phyloP scores from a whole-genome alignment of 2,888 invertebrate species.

The Harpagoxenus sublaevis region DNA sequence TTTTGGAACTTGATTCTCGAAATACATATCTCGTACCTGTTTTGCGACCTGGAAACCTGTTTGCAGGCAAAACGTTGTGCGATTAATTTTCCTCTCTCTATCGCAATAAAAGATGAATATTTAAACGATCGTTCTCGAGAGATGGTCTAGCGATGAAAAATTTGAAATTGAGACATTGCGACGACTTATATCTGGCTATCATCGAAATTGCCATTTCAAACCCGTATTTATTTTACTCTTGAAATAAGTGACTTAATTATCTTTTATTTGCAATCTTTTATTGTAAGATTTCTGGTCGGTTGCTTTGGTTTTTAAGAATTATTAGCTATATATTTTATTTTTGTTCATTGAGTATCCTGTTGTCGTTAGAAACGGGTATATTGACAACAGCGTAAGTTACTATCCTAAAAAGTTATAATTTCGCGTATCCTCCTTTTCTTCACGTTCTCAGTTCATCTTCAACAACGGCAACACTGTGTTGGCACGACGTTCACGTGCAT shows the following conservation, averaged over 20 bases:
- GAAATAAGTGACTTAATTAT: neutral
- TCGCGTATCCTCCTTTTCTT: constrained; percentile 79
- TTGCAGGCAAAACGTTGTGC: constrained; percentile 11
- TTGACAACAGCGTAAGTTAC: constrained; percentile 63
- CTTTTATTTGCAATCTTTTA: neutral
- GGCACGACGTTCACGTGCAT: constrained; percentile 79
- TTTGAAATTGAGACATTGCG: neutral
- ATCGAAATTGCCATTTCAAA: neutral
- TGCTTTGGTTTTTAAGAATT: neutral
- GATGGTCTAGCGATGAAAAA: neutral
- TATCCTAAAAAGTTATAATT: constrained; percentile 77
- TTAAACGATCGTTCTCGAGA: neutral
- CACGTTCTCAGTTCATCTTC: constrained; percentile 65
- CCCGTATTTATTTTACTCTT: neutral
- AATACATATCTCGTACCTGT: constrained; percentile 20
- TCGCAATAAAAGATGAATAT: neutral
- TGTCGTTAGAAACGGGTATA: constrained; percentile 26
- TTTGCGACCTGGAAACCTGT: neutral
- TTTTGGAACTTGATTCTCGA: constrained; percentile 53
- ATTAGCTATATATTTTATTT: neutral
- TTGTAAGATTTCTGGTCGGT: neutral
- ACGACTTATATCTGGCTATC: neutral
- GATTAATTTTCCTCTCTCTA: constrained; percentile 33
- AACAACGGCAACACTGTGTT: constrained; percentile 71
- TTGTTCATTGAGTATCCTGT: neutral